Evolutionary conservation across 2,888 invertebrate genomes (phyloP).

Genomic region (Yponomeuta malinellus): DNA sequence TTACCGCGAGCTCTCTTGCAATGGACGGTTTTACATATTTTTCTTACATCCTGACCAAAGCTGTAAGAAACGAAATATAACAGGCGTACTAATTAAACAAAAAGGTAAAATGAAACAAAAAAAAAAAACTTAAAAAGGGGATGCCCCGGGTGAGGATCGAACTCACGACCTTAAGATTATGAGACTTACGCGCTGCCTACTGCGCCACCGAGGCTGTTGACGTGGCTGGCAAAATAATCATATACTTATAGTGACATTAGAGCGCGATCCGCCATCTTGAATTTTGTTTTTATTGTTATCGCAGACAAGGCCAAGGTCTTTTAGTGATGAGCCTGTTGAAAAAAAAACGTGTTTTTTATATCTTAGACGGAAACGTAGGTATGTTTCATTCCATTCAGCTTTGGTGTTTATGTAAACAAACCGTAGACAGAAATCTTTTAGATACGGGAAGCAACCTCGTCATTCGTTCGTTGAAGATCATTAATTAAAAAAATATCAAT

Average conservation of each 20-base stretch:
- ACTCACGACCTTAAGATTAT: slow-evolving; percentile 97
- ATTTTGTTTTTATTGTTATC: not conserved
- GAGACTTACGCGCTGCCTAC: slow-evolving; percentile 94
- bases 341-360: not conserved
- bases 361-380: not conserved
- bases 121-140: slow-evolving; percentile 35
- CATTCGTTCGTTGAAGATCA: too few species aligned
- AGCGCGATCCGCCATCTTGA: slow-evolving; percentile 6
- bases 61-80: too few species aligned
- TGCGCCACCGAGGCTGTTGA: slow-evolving; percentile 84
- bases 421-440: too few species aligned
- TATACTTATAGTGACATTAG: not conserved
- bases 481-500: too few species aligned
- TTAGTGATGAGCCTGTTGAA: not conserved
- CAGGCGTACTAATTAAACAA: not conserved
- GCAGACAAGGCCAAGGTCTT: not conserved
- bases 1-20: too few species aligned
- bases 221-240: not conserved
- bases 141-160: slow-evolving; percentile 95
- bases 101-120: not conserved
- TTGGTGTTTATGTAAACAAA: too few species aligned
- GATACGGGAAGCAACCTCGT: too few species aligned
- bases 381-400: not conserved
- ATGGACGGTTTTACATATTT: too few species aligned
- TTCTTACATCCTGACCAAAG: too few species aligned